Evolutionary conservation across 1,140 invertebrate genomes (phyloP).

Genomic region (Mizuhopecten yessoensis): DNA sequence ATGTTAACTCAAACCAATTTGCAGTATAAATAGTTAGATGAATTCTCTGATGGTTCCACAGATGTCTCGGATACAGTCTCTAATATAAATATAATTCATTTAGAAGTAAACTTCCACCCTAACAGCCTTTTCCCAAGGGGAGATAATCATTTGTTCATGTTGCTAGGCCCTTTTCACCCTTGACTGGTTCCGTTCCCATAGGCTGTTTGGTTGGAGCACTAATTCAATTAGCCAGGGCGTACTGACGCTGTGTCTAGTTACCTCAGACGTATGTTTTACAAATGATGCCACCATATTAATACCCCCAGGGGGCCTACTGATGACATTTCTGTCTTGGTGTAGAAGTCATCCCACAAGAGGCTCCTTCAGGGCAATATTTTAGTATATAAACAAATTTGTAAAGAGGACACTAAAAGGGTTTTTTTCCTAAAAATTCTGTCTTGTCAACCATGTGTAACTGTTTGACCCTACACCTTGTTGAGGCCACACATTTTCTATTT

Average conservation of each 20-base stretch:
- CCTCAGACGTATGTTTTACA: not conserved
- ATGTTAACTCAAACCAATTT: not conserved
- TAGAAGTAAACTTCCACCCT: not conserved
- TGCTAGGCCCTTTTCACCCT: not conserved
- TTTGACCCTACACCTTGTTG: too few relatives aligned
- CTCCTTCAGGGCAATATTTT: not conserved
- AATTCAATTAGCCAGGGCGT: not conserved
- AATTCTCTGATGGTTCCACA: not conserved
- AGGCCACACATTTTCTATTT: too few relatives aligned
- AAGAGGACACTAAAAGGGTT: too few relatives aligned
- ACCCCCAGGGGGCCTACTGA: not conserved
- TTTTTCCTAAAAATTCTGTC: too few relatives aligned
- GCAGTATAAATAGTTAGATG: not conserved
- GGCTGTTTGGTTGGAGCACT: not conserved
- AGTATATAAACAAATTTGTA: too few relatives aligned
- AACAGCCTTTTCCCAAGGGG: not conserved
- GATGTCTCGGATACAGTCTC: not conserved
- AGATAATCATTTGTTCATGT: conserved; percentile 35
- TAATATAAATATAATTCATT: not conserved
- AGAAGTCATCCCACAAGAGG: not conserved
- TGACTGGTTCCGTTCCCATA: not conserved
- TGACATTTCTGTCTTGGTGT: not conserved
- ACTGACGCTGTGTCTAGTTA: not conserved
- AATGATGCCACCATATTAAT: conserved; percentile 26
- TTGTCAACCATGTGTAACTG: too few relatives aligned